Percentiles rank a stretch among this genome's conserved stretches.
Conservation (phyloP, 2,888 invertebrate genomes). For the Tortrix viridana region DNA sequence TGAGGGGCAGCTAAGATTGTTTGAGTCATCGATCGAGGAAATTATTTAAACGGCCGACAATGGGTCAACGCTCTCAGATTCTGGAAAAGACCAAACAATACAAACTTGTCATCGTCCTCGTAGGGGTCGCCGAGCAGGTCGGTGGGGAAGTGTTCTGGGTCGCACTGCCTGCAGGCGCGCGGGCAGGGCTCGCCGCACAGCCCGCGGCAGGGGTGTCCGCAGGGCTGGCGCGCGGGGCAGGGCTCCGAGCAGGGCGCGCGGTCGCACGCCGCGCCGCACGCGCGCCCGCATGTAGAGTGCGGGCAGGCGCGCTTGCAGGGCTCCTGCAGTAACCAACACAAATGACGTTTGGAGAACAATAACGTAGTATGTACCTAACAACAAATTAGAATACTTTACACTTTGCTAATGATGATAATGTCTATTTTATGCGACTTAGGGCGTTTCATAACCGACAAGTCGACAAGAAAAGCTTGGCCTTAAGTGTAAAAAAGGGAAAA, state of each 20-base stretch:
- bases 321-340: constrained; percentile 53
- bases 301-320: constrained; percentile 68
- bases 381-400: too few relatives aligned
- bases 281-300: constrained; percentile 75
- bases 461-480: too few relatives aligned
- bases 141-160: constrained; percentile 73
- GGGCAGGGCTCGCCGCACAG: constrained; percentile 90
- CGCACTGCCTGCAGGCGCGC: constrained; percentile 82
- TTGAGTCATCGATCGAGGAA: too few relatives aligned
- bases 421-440: too few relatives aligned
- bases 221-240: constrained; percentile 67
- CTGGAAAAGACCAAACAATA: background rate
- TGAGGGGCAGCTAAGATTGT: too few relatives aligned
- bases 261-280: constrained; percentile 76
- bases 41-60: too few relatives aligned
- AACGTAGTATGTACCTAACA: too few relatives aligned
- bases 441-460: too few relatives aligned
- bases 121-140: constrained; percentile 66
- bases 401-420: too few relatives aligned
- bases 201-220: constrained; percentile 87
- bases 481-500: too few relatives aligned
- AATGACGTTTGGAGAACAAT: too few relatives aligned
- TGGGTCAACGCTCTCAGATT: too few relatives aligned
- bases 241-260: constrained; percentile 70
- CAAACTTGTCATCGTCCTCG: constrained; percentile 79